phyloP scores from a whole-genome alignment of 2,888 invertebrate genomes.

The Neocrepidodera transversa region DNA sequence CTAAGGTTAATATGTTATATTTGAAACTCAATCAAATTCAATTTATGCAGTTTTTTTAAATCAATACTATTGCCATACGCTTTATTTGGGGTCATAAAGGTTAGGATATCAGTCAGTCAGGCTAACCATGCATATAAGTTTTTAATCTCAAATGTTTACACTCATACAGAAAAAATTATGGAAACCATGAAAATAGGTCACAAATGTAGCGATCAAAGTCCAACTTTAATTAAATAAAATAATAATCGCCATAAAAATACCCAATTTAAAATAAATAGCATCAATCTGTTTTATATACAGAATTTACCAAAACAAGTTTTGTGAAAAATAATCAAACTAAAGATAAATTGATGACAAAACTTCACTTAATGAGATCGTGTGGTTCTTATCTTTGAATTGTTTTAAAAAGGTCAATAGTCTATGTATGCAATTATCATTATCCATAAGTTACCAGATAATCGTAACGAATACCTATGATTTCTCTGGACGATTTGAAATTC shows the following conservation, averaged over 20 bases:
- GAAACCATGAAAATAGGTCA: conserved; percentile 1
- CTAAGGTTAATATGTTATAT: too few relatives aligned
- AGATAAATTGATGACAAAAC: neutral
- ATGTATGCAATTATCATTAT: neutral
- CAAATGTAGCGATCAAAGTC: conserved; percentile 4
- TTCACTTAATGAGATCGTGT: neutral
- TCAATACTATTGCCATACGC: too few relatives aligned
- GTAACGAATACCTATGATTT: too few relatives aligned
- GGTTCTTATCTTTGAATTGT: neutral
- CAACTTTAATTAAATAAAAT: neutral
- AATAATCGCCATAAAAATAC: neutral
- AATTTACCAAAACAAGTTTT: too few relatives aligned
- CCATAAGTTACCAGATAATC: neutral
- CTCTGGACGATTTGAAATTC: too few relatives aligned
- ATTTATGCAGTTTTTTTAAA: too few relatives aligned
- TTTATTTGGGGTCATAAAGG: too few relatives aligned
- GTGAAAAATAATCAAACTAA: too few relatives aligned
- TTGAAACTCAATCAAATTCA: too few relatives aligned
- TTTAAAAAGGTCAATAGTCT: neutral
- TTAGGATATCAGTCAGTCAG: conserved; percentile 5
- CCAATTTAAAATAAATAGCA: too few relatives aligned
- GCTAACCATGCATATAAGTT: neutral
- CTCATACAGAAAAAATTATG: neutral
- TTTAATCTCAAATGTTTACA: conserved; percentile 4
- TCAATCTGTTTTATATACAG: too few relatives aligned